Evolutionary conservation across 2,888 invertebrate species (phyloP).

Genomic region (Melieria crassipennis): DNA sequence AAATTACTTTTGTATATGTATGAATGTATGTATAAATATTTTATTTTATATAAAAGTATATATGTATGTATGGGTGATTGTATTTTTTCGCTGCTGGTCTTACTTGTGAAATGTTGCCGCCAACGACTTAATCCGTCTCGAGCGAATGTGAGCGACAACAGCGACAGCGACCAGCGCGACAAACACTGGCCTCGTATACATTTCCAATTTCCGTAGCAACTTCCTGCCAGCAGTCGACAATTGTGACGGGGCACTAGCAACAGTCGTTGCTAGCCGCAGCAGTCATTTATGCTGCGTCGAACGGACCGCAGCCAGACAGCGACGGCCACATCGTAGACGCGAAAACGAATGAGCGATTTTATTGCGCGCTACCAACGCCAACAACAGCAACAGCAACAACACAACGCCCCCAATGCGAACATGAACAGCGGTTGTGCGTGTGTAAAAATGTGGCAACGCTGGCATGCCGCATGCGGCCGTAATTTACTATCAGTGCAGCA

Average conservation of each 20-base stretch:
- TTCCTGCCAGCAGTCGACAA: slow-evolving; percentile 40
- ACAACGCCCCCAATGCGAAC: slow-evolving; percentile 5
- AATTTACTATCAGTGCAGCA: slow-evolving; percentile 29
- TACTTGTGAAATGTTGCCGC: slow-evolving; percentile 26
- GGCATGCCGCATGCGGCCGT: not conserved
- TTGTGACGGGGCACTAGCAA: not conserved
- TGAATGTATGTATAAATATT: slow-evolving; percentile 4
- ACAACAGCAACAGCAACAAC: slow-evolving; percentile 1
- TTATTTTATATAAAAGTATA: slow-evolving; percentile 7
- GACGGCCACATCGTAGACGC: not conserved
- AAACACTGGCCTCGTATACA: slow-evolving; percentile 39
- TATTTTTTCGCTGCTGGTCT: slow-evolving; percentile 29
- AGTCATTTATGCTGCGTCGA: not conserved
- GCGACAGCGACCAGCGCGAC: no score
- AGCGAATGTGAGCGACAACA: no score
- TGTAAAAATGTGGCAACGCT: not conserved
- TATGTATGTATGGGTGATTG: slow-evolving; percentile 30
- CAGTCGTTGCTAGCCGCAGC: not conserved
- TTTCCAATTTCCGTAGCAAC: slow-evolving; percentile 57
- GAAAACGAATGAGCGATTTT: slow-evolving; percentile 19
- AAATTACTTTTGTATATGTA: slow-evolving; percentile 5
- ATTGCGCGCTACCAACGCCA: slow-evolving; percentile 8
- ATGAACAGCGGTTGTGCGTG: slow-evolving; percentile 14
- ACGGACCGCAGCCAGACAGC: not conserved
- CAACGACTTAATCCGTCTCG: slow-evolving; percentile 24